Evolutionary conservation across 2,888 invertebrate genomes (phyloP).

Genomic region (Xylocampa areola): DNA sequence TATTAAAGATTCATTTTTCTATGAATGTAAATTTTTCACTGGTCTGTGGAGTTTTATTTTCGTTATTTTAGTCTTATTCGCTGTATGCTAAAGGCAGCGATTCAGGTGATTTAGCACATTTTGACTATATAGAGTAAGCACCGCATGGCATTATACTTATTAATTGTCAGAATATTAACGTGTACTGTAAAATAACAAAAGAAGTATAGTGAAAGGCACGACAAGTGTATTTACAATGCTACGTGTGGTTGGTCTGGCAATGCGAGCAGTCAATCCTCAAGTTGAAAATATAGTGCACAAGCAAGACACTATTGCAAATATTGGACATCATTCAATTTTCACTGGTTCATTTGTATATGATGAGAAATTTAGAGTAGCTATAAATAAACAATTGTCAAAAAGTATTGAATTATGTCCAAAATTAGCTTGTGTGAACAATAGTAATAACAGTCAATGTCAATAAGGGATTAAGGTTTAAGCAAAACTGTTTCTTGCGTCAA

Average conservation of each 20-base stretch:
- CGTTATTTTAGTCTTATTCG: too few relatives aligned
- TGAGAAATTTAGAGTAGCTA: too few relatives aligned
- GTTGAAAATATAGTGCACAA: conserved; percentile 33
- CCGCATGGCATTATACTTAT: too few relatives aligned
- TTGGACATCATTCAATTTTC: conserved; percentile 1
- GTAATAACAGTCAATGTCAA: not conserved
- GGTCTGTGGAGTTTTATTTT: too few relatives aligned
- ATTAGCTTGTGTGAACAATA: not conserved
- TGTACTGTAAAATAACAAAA: conserved; percentile 12
- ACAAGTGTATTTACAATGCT: conserved; percentile 83
- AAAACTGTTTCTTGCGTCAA: too few relatives aligned
- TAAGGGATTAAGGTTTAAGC: too few relatives aligned
- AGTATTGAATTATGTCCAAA: conserved; percentile 7
- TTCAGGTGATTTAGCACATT: too few relatives aligned
- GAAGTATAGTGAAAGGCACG: conserved; percentile 54
- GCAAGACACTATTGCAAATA: conserved; percentile 11
- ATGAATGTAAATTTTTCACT: too few relatives aligned
- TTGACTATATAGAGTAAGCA: not conserved
- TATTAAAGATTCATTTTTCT: too few relatives aligned
- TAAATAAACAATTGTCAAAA: not conserved
- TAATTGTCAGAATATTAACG: conserved; percentile 19
- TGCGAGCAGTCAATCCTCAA: conserved; percentile 68
- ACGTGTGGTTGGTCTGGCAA: conserved; percentile 80
- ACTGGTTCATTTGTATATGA: not conserved
- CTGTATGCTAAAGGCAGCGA: too few relatives aligned